Conservation (phyloP, 2,113 vertebrate species). For the Todiramphus chloris region DNA sequence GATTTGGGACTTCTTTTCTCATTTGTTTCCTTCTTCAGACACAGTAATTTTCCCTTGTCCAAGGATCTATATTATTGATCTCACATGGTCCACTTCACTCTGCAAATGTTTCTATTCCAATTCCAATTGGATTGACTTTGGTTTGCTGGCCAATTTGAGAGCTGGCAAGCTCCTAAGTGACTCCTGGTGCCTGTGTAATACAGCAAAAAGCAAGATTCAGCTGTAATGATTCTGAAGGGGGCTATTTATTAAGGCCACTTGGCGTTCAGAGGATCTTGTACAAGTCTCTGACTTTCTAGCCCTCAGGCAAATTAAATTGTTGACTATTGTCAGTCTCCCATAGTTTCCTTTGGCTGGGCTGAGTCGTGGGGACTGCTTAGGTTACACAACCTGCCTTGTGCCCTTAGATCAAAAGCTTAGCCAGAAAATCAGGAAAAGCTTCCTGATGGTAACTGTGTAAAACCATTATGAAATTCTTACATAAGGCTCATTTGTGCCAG, state of each 20-base stretch:
- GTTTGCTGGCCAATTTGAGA: conserved; percentile 18
- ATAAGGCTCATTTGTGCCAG: background rate
- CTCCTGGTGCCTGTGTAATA: background rate
- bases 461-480: background rate
- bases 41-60: conserved; percentile 7
- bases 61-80: conserved; percentile 46
- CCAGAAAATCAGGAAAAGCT: background rate
- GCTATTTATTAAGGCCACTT: background rate
- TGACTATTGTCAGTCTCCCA: background rate
- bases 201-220: background rate
- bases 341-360: background rate
- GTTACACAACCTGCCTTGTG: background rate
- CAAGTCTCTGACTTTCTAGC: background rate
- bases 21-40: conserved; percentile 5
- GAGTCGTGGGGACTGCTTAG: background rate
- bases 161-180: conserved; percentile 7
- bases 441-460: background rate
- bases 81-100: background rate
- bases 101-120: conserved; percentile 2
- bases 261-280: background rate
- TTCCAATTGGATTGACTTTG: conserved; percentile 22
- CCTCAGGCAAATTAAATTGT: background rate
- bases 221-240: conserved; percentile 3
- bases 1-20: background rate
- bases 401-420: background rate